Evolutionary conservation across 53 echinoderm and acorn worm genomes (phyloP).

Genomic region (Temnopleurus reevesii): DNA sequence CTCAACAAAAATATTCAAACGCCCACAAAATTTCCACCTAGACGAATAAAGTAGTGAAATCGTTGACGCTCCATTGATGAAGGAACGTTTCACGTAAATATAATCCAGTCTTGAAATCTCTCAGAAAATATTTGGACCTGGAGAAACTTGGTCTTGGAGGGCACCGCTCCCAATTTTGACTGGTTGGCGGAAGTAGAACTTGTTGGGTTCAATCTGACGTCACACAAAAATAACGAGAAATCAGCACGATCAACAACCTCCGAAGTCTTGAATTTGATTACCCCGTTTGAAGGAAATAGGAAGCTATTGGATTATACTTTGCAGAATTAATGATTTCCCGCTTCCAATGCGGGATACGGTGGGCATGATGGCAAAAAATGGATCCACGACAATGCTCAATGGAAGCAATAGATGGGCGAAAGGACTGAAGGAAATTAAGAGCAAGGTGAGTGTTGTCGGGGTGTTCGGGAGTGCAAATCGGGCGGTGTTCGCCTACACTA

Average conservation of each 20-base stretch:
- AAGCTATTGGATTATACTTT: conserved; percentile 25
- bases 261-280: conserved; percentile 1
- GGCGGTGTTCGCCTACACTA: not conserved
- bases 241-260: not conserved
- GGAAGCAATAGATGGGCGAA: conserved; percentile 65
- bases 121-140: not conserved
- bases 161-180: not conserved
- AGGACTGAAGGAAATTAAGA: conserved; percentile 65
- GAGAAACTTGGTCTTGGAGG: too few species aligned
- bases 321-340: conserved; percentile 33
- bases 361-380: conserved; percentile 54
- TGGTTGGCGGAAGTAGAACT: conserved; percentile 26
- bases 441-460: conserved; percentile 71
- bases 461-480: not conserved
- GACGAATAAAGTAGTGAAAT: not conserved
- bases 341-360: conserved; percentile 49
- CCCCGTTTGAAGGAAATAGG: conserved; percentile 15
- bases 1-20: not conserved
- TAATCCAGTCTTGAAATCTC: not conserved
- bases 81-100: not conserved
- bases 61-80: not conserved
- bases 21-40: not conserved
- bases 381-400: conserved; percentile 60
- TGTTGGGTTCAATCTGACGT: not conserved
- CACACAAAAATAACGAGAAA: not conserved